A percentile compares a stretch with the other conserved stretches of the same genome.
These are phyloP conservation scores for Gouania willdenowi DNA, from an alignment of 2,797 vertebrate genomes.

Conservation along the genomic window DNA sequence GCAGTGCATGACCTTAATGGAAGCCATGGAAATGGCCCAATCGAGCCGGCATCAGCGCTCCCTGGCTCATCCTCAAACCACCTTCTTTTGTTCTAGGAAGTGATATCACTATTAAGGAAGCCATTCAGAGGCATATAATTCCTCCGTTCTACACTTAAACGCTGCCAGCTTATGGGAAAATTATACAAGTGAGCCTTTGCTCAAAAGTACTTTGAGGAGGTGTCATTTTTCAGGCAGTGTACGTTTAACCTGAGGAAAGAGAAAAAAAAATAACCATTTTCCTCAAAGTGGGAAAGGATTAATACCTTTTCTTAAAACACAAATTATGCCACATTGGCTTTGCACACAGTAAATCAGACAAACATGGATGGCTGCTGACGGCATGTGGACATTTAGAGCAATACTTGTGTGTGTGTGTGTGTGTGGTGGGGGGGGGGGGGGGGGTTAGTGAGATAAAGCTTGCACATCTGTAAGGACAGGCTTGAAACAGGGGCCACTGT, in stretches of 20 bases:
- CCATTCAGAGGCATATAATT: slow-evolving; percentile 76
- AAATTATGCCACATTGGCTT: slow-evolving; percentile 66
- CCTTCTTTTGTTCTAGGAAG: slow-evolving; percentile 76
- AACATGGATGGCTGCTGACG: slow-evolving; percentile 33
- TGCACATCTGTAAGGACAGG: slow-evolving; percentile 20
- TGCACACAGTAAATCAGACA: slow-evolving; percentile 57
- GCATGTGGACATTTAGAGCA: slow-evolving; percentile 33
- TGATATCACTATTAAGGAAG: slow-evolving; percentile 77
- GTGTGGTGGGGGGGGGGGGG: slow-evolving; percentile 5
- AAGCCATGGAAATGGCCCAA: slow-evolving; percentile 80
- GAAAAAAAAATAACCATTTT: slow-evolving; percentile 46
- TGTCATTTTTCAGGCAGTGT: slow-evolving; percentile 73
- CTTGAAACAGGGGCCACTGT: slow-evolving; percentile 26
- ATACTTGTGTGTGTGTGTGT: too few species aligned
- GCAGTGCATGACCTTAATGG: slow-evolving; percentile 81
- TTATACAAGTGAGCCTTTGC: slow-evolving; percentile 73
- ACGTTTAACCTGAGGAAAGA: slow-evolving; percentile 59
- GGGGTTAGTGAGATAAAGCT: slow-evolving; percentile 36
- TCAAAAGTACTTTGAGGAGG: slow-evolving; percentile 71
- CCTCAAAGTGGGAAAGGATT: slow-evolving; percentile 45
- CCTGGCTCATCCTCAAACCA: slow-evolving; percentile 46
- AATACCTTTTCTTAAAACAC: slow-evolving; percentile 62
- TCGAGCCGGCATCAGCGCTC: slow-evolving; percentile 78
- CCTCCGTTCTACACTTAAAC: slow-evolving; percentile 75
- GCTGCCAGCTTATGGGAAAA: slow-evolving; percentile 76